Conservation (phyloP, 2,113 vertebrate species). For the Petroica traversi region DNA sequence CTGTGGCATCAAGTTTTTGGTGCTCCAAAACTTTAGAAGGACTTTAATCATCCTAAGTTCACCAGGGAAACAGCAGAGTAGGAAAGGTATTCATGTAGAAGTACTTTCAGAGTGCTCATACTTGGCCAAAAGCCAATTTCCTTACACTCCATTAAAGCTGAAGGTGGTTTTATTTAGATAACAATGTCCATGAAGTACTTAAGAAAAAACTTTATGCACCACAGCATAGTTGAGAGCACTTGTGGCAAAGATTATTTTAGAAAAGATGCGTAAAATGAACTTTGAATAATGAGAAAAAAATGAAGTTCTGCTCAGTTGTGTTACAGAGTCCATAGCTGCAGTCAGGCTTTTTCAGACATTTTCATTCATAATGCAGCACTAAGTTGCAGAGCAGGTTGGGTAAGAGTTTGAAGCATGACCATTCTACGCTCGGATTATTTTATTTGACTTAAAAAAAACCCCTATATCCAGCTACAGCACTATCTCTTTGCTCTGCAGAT, state of each 20-base stretch:
- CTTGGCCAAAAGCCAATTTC: background rate
- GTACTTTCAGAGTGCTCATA: background rate
- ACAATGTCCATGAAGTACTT: background rate
- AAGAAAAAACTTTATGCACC: background rate
- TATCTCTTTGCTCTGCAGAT: background rate
- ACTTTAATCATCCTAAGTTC: background rate
- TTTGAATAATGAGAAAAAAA: background rate
- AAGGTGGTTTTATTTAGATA: background rate
- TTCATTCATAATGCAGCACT: background rate
- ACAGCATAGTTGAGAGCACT: background rate
- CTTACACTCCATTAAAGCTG: background rate
- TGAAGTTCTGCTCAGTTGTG: background rate
- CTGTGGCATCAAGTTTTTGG: background rate
- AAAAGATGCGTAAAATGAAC: background rate
- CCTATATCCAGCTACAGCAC: background rate
- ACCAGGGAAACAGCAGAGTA: background rate
- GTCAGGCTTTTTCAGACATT: background rate
- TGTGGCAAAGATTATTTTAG: background rate
- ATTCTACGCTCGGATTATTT: background rate
- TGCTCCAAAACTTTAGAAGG: background rate
- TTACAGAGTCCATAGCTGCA: background rate
- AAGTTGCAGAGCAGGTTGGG: conserved; percentile 12
- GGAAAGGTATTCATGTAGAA: background rate
- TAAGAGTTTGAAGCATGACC: background rate
- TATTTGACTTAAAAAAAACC: background rate